Base-by-base conservation (phyloP, 2,888 invertebrate species). In the Cheilosia vernalis region DNA sequence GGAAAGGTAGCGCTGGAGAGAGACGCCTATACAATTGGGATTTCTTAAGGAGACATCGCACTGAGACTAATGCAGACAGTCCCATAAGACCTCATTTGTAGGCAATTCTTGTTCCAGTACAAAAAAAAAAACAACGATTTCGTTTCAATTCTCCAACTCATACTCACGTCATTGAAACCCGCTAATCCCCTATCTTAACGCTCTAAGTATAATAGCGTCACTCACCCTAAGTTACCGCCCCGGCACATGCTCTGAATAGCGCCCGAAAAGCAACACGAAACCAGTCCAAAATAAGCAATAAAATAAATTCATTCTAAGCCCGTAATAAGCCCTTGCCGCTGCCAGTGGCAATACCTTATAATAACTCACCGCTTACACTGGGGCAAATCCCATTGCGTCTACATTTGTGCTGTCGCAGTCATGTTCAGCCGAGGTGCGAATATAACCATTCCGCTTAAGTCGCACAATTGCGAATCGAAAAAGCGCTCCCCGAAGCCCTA, bases 261-360 rank as follows among this genome's bases (percentile, higher is more conserved):
- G n/a, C 53, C 42, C 19, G 15, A 24, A 30, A 30, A 30, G 30
- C 30, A 30, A 13, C 30, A 51, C 44, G 19, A 30, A 27, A 47
- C 24, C 21, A 47, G 47, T 19, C 1, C 61, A 47, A 49, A 60
- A 53, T 30, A 49, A 51, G 33, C 17, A 73, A 83, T 67, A 78
- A 83, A 78, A 67, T 73, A 73, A 73, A 55, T 77, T 67, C 66
- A 72, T 60, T 30, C 55, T 61, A 61, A 72, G 66, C 55, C 49
- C n/a, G 40, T 83, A 83, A 83, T 83, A 78, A 78, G 67, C 78
- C 51, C 73, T 58, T 73, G 73, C 72, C 78, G 60, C 61, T 55
- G 78, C 56, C 61, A 72, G 72, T 56, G 49, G 44, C 61, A 67
- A 77, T 51, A 42, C 66, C 44, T 58, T 27, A 61, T 42, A 78